Percentiles rank a stretch among this genome's conserved stretches.
These are phyloP conservation scores for Pterostichus madidus DNA, from an alignment of 2,888 invertebrate genomes.

Conservation along the genomic window DNA sequence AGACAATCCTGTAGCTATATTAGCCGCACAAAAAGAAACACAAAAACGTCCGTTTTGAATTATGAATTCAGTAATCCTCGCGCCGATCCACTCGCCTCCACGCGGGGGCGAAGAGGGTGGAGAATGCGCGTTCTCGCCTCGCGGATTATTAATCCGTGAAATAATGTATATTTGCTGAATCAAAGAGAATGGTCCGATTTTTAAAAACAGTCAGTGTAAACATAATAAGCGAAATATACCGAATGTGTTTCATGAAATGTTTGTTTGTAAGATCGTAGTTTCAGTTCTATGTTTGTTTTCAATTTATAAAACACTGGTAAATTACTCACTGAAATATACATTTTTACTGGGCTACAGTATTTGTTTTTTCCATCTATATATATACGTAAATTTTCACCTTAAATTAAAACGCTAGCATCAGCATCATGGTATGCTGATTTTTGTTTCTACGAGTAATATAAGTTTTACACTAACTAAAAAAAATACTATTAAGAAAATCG, in stretches of 20 bases:
- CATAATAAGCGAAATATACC: not conserved
- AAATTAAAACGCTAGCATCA: not conserved
- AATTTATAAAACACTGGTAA: not conserved
- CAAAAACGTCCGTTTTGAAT: constrained; percentile 51
- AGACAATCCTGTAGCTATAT: constrained; percentile 53
- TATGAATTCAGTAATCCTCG: constrained; percentile 51
- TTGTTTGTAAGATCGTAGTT: too few relatives aligned
- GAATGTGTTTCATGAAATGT: too few relatives aligned
- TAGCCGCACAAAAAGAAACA: constrained; percentile 38
- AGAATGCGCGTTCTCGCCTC: not conserved
- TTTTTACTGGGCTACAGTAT: not conserved
- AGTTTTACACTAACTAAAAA: too few relatives aligned
- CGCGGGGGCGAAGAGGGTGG: not conserved
- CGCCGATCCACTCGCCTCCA: not conserved
- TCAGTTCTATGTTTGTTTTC: not conserved
- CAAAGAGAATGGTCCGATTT: not conserved
- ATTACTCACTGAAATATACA: not conserved
- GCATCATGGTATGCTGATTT: too few relatives aligned
- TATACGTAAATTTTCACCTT: not conserved
- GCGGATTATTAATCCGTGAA: constrained; percentile 10
- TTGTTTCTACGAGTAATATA: too few relatives aligned
- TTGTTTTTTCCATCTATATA: not conserved
- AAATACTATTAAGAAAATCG: too few relatives aligned
- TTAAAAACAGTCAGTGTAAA: not conserved
- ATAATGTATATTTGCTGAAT: constrained; percentile 22